Evolutionary conservation across 2,113 vertebrate species (phyloP), one percentile per base, ranked within the genome.

Genomic region (Atrichornis clamosus): DNA sequence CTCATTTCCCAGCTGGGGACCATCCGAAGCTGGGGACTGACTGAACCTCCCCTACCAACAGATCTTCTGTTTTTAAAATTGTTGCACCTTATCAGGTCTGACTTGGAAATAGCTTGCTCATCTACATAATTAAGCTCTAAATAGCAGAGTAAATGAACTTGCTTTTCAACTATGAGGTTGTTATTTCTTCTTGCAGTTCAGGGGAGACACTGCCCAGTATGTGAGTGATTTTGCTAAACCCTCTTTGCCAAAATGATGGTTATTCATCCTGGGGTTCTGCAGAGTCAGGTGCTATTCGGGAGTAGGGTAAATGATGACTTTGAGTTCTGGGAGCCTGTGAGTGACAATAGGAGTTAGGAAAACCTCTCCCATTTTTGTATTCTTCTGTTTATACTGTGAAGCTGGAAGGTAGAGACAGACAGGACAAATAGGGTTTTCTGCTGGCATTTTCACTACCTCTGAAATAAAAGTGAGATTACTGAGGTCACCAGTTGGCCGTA

Each of bases 131-230:
- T 68, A 69, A 87, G 28, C 70, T 88, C 74, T 88, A 74, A 79
- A 93, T 93, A 90, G 73, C 30, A 52, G 58, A 80, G 33, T 89
- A 88, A 85, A 95, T 59, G 33, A 96, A 72, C 19, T 39, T 84
- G 68, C 44, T 88, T 86, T 84, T 90, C 78, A 70, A 13, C n/a
- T 55, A 0, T 46, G 24, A 67, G 23, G 30, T 52, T 56, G 39
- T 67, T 77, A 64, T 30, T 91, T 69, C 24, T 44, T 56, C 26
- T 20, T 83, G 33, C 30, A 28, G 27, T 58, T 93, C 26, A 65
- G 85, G 15, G 50, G 9, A 22, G 23, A 67, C 74, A 37, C 22
- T 90, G 60, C 76, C 42, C 80, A 41, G 23, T 18, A 26, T 24
- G 19, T 23, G 58, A 44, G 35, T 52, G 30, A 70, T 90, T 94